Evolutionary conservation across 2,797 vertebrate species (phyloP), one percentile per base, ranked within the genome.

Genomic region (Luscinia megarhynchos): DNA sequence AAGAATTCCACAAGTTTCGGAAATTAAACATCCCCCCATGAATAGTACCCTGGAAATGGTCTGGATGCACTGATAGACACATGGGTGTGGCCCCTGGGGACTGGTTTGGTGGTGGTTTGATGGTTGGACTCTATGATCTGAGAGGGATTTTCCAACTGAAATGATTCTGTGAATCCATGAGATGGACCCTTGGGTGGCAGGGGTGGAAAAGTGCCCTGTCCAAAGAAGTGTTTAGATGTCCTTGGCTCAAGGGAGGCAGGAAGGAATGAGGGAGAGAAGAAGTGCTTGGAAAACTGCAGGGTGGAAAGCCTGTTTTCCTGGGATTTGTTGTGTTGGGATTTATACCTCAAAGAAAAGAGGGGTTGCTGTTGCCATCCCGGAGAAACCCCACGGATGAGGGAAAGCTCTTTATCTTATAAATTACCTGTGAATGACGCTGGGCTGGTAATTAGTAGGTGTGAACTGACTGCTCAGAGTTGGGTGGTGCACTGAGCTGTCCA

Each of bases 401-500:
- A 59, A 72, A 57, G 27, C 29, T 57, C 34, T 64, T 27, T 4
- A 51, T 26, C 7, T 61, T 15, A 18, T 29, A 41, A 80, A 45
- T 48, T 5, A 75, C 18, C 38, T 45, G 29, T 15, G 34, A 38
- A 16, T 82, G 21, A 34, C 21, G 22, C 18, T 7, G 26, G 66
- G 45, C 27, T 68, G 54, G 9, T 45, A 61, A 64, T 81, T 48
- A 24, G 15, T 4, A 15, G 24, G 54, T 68, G 24, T 21, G 17
- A 57, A 38, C 8, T 41, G 8, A 24, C 34, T 51, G 46, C 27
- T 74, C 32, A 11, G 15, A 30, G 15, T 2, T 2, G 14, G 8
- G 2, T 18, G 29, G 24, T 3, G 2, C 2, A 0, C 3, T 30
- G 50, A 17, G 41, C 38, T 5, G 2, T 9, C 48, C 23, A 2